Evolutionary conservation across 1,140 invertebrate species (phyloP), one percentile per base, ranked within the genome.

Genomic region (Bombus ignitus): DNA sequence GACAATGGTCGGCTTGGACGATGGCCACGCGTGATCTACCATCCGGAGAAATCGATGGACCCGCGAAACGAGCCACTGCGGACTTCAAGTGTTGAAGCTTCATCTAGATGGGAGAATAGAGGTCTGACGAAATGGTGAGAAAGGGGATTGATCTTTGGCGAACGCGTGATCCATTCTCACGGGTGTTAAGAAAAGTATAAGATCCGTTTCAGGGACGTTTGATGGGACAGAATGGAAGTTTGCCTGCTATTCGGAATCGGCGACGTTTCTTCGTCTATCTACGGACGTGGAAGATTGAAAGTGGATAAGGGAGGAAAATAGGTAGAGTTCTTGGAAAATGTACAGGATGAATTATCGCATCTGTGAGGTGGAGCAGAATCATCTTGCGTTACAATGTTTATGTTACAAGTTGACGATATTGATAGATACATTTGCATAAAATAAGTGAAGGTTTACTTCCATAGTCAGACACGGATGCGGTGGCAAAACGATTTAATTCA

Each of bases 1-100:
- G 75, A 79, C 75, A 79, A 79, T 62, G 75, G n/a, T 42, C 37
- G 4, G 37, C 25, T 53, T 42, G 82, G 65, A 44, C 74, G 75
- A 78, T 84, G 74, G 66, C 68, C 66, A 71, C 44, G 44, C 53
- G 15, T 68, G 42, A 47, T 53, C 44, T n/a, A 57, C 32, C 44
- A 66, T 66, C 28, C 62, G 32, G 12, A 5, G 70, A 32, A n/a
- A 83, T 53, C 72, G 71, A 62, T 75, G 32, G n/a, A 37, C 81
- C 81, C 72, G 32, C 47, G 39, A 47, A 75, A 66, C 81, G 57
- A n/a, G 13, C 81, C 66, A 70, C 35, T 71, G 35, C 66, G 3
- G 8, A 68, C 35, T 22, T 9, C 13, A 28, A 74, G 42, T 71
- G 53, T 70, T 72, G 28, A 22, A 75, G 32, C 32, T 65, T n/a